These are phyloP conservation scores for Caenorhabditis sp. DNA, from an alignment of 2,888 invertebrate genomes.

Conservation along the genomic window DNA sequence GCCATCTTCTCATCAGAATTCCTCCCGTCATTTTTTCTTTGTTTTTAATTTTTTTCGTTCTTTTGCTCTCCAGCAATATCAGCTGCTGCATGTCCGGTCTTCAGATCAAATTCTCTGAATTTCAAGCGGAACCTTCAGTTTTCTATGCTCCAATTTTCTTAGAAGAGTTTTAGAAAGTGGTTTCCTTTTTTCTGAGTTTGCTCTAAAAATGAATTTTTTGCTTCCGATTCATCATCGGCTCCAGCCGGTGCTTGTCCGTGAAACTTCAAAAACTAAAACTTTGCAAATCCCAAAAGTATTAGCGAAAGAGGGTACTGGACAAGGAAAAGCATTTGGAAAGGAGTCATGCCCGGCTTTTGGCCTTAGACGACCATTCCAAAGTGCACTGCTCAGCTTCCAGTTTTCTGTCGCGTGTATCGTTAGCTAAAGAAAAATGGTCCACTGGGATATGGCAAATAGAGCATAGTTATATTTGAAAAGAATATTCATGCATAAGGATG, in stretches of 20 bases:
- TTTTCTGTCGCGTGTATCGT: slow-evolving; percentile 54
- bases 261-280: slow-evolving; percentile 12
- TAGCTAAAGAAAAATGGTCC: slow-evolving; percentile 49
- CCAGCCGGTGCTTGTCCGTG: too few relatives aligned
- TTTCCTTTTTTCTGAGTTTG: neutral
- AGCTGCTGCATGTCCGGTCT: neutral
- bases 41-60: neutral
- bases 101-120: too few relatives aligned
- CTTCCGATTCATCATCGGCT: neutral
- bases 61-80: neutral
- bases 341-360: slow-evolving; percentile 26
- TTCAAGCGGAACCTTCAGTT: too few relatives aligned
- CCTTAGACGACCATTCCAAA: slow-evolving; percentile 22
- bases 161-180: neutral
- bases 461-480: slow-evolving; percentile 35
- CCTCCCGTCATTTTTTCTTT: neutral
- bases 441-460: slow-evolving; percentile 25
- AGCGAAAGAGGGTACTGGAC: slow-evolving; percentile 30
- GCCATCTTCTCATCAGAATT: neutral
- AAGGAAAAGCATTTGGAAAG: slow-evolving; percentile 4
- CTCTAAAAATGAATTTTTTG: neutral
- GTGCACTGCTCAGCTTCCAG: slow-evolving; percentile 29
- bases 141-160: too few relatives aligned
- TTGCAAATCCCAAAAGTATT: slow-evolving; percentile 48
- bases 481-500: slow-evolving; percentile 24